A percentile compares a stretch with the other conserved stretches of the same genome.
Conservation (phyloP, 1,140 invertebrate genomes). For the Paraescarpia echinospica region DNA sequence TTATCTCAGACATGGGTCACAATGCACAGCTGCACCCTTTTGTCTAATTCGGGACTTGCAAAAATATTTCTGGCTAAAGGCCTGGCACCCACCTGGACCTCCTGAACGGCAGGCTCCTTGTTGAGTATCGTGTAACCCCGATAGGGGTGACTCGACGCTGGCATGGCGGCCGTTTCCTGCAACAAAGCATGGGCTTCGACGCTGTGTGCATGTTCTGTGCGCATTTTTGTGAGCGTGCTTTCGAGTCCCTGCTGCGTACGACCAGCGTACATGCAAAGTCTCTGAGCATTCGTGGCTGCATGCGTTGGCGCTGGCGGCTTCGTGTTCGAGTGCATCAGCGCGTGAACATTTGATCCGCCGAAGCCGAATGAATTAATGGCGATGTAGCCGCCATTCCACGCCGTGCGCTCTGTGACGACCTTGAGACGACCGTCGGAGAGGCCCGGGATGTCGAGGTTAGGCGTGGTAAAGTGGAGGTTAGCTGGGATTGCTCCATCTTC, state of each 20-base stretch:
- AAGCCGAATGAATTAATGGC: conserved; percentile 96
- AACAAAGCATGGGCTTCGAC: conserved; percentile 77
- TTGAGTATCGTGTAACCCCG: conserved; percentile 78
- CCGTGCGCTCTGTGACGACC: conserved; percentile 77
- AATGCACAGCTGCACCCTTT: too few species aligned
- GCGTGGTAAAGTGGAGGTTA: conserved; percentile 85
- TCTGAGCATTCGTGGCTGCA: conserved; percentile 55
- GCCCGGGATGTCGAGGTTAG: conserved; percentile 87
- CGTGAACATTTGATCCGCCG: conserved; percentile 93
- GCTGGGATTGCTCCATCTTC: conserved; percentile 81
- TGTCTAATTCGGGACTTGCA: too few species aligned
- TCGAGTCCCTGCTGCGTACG: conserved; percentile 81
- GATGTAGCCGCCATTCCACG: conserved; percentile 82
- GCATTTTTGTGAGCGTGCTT: conserved; percentile 66
- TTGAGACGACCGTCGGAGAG: conserved; percentile 81
- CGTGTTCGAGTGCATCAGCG: conserved; percentile 72
- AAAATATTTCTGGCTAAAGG: background rate
- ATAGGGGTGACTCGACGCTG: conserved; percentile 71
- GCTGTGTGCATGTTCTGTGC: conserved; percentile 60
- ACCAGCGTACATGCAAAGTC: conserved; percentile 78
- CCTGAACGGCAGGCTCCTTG: conserved; percentile 29
- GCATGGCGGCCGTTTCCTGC: conserved; percentile 71
- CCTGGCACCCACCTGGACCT: conserved; percentile 44
- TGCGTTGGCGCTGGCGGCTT: background rate
- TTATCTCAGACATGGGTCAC: too few species aligned